phyloP scores from a whole-genome alignment of 2,888 invertebrate species.

The Temnothorax rugatulus region DNA sequence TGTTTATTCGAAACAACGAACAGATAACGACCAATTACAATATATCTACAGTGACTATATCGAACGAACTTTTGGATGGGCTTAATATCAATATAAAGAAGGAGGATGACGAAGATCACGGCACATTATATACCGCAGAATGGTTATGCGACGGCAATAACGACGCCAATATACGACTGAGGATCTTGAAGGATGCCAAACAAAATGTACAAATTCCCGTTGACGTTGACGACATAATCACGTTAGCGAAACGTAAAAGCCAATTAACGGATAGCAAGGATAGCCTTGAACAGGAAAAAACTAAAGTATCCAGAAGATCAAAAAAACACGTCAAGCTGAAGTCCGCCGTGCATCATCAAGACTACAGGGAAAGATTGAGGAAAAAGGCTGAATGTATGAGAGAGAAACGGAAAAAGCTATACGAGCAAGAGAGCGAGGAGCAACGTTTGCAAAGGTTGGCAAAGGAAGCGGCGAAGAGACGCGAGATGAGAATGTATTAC shows the following conservation, averaged over 20 bases:
- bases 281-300: slow-evolving; percentile 55
- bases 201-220: slow-evolving; percentile 63
- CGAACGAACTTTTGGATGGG: slow-evolving; percentile 71
- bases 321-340: slow-evolving; percentile 65
- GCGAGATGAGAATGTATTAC: slow-evolving; percentile 81
- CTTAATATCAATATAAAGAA: slow-evolving; percentile 77
- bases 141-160: slow-evolving; percentile 70
- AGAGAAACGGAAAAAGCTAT: slow-evolving; percentile 78
- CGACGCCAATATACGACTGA: slow-evolving; percentile 60
- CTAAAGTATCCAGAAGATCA: slow-evolving; percentile 57
- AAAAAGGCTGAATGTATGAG: slow-evolving; percentile 79
- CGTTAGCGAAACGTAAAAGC: slow-evolving; percentile 62
- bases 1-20: slow-evolving; percentile 71
- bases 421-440: slow-evolving; percentile 77
- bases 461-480: slow-evolving; percentile 77
- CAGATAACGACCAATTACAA: slow-evolving; percentile 68
- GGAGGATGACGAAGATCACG: slow-evolving; percentile 66
- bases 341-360: slow-evolving; percentile 61
- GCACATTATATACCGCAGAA: slow-evolving; percentile 70
- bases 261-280: slow-evolving; percentile 47
- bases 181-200: slow-evolving; percentile 62
- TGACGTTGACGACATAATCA: slow-evolving; percentile 57
- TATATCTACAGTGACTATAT: slow-evolving; percentile 73
- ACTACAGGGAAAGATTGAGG: slow-evolving; percentile 74
- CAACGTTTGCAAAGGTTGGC: slow-evolving; percentile 75